Percentiles rank a stretch among this genome's conserved stretches.
These are phyloP conservation scores for Trematocara nigrifrons DNA, from an alignment of 2,113 vertebrate species.

Conservation along the genomic window DNA sequence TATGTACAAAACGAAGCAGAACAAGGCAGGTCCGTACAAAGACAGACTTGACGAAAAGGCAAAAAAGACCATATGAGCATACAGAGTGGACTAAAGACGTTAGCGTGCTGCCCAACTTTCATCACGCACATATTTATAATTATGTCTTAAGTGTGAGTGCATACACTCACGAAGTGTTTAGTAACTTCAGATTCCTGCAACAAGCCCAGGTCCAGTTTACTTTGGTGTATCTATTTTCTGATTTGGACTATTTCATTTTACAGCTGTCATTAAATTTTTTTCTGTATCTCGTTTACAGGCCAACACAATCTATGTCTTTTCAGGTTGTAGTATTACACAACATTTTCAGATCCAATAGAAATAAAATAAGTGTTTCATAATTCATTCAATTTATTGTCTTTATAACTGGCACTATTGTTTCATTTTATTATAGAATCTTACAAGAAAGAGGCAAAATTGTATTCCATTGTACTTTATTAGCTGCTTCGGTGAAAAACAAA, in stretches of 20 bases:
- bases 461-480: background rate
- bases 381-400: background rate
- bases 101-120: background rate
- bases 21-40: background rate
- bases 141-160: background rate
- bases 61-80: background rate
- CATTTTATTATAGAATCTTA: background rate
- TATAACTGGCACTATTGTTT: background rate
- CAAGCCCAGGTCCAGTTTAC: background rate
- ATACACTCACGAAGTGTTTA: background rate
- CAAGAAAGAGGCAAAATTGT: background rate
- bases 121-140: background rate
- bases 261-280: fast-evolving
- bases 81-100: background rate
- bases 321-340: background rate
- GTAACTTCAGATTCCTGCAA: background rate
- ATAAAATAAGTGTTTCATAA: background rate
- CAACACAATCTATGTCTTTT: background rate
- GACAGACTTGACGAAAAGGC: background rate
- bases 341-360: background rate
- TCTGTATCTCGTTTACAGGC: background rate
- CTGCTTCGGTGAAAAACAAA: background rate
- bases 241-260: background rate
- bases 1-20: background rate
- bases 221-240: background rate